Conservation (phyloP, 2,113 vertebrate genomes). For the Apodemus sylvaticus region DNA sequence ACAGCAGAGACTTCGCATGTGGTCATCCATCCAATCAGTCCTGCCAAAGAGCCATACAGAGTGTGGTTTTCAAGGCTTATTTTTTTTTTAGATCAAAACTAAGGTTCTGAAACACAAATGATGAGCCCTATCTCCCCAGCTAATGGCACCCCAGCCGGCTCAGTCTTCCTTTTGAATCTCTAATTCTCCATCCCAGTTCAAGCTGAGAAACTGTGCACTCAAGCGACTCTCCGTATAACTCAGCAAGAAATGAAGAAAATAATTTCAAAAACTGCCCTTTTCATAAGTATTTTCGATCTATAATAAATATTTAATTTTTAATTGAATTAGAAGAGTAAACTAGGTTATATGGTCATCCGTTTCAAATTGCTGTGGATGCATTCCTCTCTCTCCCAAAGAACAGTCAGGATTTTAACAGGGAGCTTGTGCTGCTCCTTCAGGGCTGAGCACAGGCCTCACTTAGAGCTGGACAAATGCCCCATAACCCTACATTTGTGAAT, state of each 20-base stretch:
- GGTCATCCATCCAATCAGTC: neutral
- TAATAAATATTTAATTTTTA: constrained; percentile 64
- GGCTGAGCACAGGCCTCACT: no score
- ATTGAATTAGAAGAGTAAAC: neutral
- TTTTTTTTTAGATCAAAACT: neutral
- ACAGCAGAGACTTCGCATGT: neutral
- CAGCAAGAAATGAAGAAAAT: neutral
- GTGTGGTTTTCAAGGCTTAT: neutral
- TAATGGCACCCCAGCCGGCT: accelerated
- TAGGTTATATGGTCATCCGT: constrained; percentile 2
- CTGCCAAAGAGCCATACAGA: neutral
- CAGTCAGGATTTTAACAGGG: constrained; percentile 18
- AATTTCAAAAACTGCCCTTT: neutral
- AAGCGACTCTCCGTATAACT: neutral
- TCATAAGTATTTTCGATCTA: neutral
- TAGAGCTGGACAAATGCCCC: neutral
- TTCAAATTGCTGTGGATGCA: neutral
- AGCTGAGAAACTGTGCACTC: neutral
- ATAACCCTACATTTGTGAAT: neutral
- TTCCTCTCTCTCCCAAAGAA: constrained; percentile 8
- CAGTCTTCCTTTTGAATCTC: no score
- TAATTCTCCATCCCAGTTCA: neutral
- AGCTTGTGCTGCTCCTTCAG: neutral
- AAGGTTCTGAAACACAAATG: neutral
- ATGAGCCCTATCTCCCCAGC: no score